Evolutionary conservation across 2,113 vertebrate genomes (phyloP), one percentile per base, ranked within the genome.

Genomic region (Myotis lucifugus): DNA sequence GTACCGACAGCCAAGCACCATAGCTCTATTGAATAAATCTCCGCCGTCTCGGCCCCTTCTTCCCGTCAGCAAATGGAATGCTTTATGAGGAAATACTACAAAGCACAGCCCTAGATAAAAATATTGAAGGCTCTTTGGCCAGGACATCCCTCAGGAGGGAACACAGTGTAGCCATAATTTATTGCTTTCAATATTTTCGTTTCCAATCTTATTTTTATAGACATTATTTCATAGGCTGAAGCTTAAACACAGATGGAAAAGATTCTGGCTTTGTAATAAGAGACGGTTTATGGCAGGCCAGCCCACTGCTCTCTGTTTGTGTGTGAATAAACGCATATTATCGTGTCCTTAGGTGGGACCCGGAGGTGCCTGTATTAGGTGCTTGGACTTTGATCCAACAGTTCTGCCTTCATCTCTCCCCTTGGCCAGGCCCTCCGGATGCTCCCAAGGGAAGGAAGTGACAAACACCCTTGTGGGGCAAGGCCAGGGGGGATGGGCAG

Each of bases 241-340:
- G 84, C 48, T 94, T 93, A 95, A 97, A 96, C 46, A 70, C 95
- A 98, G 94, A 82, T 37, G 37, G 94, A 96, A 90, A 96, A 69
- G 18, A 90, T 88, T 95, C 90, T 19, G 6, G 50, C 93, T 96
- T 8, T 95, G 37, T 46, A 97, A 79, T 70, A 84, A 72, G 77
- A 88, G 86, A 90, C 32, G 52, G 88, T 86, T 95, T 93, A 82
- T 32, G 50, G 82, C 18, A 4, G 52, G 13, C 72, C 93, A 27
- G 83, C 67, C 85, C 6, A 0, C 70, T 9, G 88, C 66, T 73
- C 86, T 76, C 90, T 37, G 89, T n/a, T 15, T 12, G 34, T 64
- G 17, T 37, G 76, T 52, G 34, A 96, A 50, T 8, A 92, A 97
- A 90, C 1, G 13, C 18, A 0, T 56, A 32, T 85, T 93, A 88